Percentiles rank a stretch among this genome's conserved stretches.
Conservation (phyloP, 2,113 vertebrate genomes). For the Grantiella picta region DNA sequence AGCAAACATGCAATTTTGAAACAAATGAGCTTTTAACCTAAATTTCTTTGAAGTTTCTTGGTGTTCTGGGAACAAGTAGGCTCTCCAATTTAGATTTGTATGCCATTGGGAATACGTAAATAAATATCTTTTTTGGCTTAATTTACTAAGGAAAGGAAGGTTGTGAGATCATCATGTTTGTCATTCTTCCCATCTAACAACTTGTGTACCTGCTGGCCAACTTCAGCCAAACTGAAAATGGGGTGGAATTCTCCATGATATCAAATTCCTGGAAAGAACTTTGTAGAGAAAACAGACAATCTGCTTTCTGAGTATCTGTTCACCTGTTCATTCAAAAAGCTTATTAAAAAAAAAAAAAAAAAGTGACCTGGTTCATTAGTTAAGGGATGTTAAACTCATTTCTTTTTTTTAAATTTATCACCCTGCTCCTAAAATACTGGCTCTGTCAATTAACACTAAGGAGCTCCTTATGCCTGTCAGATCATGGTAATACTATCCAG, state of each 20-base stretch:
- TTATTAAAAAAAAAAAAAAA: neutral
- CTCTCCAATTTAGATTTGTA: neutral
- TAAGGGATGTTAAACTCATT: neutral
- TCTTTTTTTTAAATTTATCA: neutral
- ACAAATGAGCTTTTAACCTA: neutral
- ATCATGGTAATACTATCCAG: neutral
- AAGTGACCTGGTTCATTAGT: neutral
- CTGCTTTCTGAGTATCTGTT: neutral
- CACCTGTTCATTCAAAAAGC: neutral
- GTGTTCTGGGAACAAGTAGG: neutral
- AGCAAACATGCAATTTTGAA: neutral
- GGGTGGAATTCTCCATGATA: neutral
- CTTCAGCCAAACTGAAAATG: neutral
- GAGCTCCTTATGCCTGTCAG: neutral
- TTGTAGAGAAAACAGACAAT: neutral
- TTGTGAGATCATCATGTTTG: neutral
- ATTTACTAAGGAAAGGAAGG: neutral
- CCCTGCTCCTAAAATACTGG: neutral
- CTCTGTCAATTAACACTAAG: neutral
- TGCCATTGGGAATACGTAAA: neutral
- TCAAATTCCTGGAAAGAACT: neutral
- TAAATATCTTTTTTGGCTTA: neutral
- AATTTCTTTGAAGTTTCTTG: neutral
- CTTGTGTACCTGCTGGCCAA: neutral
- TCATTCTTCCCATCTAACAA: neutral